Evolutionary conservation across 1,140 invertebrate species (phyloP).

Genomic region (Eufriesea mexicana): DNA sequence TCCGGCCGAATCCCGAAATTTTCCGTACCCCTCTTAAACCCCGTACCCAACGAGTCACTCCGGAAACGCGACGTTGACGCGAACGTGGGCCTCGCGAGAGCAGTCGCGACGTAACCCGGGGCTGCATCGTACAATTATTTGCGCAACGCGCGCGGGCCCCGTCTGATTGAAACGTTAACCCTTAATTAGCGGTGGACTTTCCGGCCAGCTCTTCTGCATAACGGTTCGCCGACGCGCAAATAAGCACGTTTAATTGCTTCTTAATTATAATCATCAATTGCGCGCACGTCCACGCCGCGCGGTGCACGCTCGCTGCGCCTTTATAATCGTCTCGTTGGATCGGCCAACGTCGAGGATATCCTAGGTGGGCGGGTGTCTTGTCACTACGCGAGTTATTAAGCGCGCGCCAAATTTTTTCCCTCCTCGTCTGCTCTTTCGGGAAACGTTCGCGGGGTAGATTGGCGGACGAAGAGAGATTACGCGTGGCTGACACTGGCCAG

Average conservation of each 20-base stretch:
- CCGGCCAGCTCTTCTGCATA: conserved; percentile 28
- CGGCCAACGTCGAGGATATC: conserved; percentile 19
- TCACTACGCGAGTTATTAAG: conserved; percentile 43
- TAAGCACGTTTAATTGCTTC: conserved; percentile 55
- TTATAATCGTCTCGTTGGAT: conserved; percentile 41
- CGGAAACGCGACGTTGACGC: too few species aligned
- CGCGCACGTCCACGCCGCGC: conserved; percentile 14
- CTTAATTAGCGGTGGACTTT: conserved; percentile 53
- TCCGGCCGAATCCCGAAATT: too few species aligned
- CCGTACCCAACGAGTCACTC: too few species aligned
- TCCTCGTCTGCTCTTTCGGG: background rate
- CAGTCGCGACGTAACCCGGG: background rate
- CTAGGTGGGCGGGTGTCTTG: conserved; percentile 46
- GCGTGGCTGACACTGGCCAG: background rate
- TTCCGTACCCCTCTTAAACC: too few species aligned
- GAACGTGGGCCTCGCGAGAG: background rate
- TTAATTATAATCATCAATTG: conserved; percentile 60
- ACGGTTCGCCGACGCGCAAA: conserved; percentile 52
- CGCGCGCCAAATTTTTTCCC: background rate
- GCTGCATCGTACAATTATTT: conserved; percentile 35
- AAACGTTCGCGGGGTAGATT: background rate
- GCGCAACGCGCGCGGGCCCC: conserved; percentile 8
- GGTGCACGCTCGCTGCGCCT: background rate
- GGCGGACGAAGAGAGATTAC: conserved; percentile 36
- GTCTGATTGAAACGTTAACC: conserved; percentile 61